Conservation (phyloP, 2,888 invertebrate species). For the Drosophila sordidula region DNA sequence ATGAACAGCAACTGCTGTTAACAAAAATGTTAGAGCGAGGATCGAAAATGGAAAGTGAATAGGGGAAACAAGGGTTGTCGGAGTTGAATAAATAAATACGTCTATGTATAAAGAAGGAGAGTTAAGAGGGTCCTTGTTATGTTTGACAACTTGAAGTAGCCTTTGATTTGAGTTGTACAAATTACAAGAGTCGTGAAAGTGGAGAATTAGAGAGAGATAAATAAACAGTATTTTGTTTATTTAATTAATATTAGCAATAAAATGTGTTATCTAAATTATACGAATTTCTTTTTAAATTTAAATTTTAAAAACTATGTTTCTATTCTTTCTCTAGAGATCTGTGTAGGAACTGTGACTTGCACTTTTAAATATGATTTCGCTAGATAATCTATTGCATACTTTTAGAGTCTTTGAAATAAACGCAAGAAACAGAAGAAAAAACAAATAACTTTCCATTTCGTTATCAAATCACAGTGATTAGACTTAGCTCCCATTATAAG, state of each 20-base stretch:
- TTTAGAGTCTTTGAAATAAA: slow-evolving; percentile 12
- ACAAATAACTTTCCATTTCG: background rate
- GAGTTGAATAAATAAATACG: slow-evolving; percentile 22
- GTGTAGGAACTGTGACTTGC: too few relatives aligned
- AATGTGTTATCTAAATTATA: too few relatives aligned
- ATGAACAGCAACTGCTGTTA: slow-evolving; percentile 50
- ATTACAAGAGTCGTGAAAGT: background rate
- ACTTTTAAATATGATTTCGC: background rate
- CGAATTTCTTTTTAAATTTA: too few relatives aligned
- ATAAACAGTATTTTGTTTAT: background rate
- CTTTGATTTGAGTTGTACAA: background rate
- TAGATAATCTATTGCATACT: slow-evolving; percentile 7
- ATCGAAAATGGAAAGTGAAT: background rate
- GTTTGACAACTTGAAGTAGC: background rate
- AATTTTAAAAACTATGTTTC: too few relatives aligned
- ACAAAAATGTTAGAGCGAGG: slow-evolving; percentile 36
- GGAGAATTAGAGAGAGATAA: background rate
- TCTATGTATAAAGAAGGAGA: background rate
- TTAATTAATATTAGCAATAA: too few relatives aligned
- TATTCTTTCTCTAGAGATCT: too few relatives aligned
- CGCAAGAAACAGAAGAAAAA: background rate
- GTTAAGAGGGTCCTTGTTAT: slow-evolving; percentile 22
- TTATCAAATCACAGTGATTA: background rate
- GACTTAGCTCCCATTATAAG: too few relatives aligned
- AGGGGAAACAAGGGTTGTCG: slow-evolving; percentile 31